Base-by-base conservation (phyloP, 2,888 invertebrate genomes). In the Argyra leucocephala region DNA sequence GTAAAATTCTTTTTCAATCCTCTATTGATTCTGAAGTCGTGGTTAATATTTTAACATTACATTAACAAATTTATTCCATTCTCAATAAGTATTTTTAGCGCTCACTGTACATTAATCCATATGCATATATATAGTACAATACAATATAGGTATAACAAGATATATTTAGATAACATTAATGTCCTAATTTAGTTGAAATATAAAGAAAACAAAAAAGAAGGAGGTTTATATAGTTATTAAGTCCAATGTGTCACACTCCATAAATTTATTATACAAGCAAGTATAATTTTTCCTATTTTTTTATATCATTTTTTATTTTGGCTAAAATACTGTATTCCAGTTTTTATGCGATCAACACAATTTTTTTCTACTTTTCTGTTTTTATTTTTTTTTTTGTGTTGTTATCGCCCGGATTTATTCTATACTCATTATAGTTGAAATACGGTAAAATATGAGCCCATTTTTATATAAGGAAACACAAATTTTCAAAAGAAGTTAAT, bases 201-300 rank as follows among this genome's bases (percentile, higher is more conserved):
- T 31, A 7, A 31, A 10, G 12, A 31, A 3, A 31, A 6, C 3
- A 6, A 31, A 48, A 15, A 48, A 48, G 48, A 18, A 18, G 48
- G 48, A 48, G 48, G 48, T 37, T 3, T 6, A 12, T n/a, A 48
- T 12, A 48, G 1, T 12, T 48, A 48, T 48, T 48, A 48, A 48
- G 48, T 48, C 48, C 15, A 48, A 48, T 48, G 48, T 48, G 48
- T 48, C 48, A 48, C 48, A 48, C 48, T 48, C 48, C 48, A 48
- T 48, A 48, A 48, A 48, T 48, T 48, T 18, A 48, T 48, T 48
- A 48, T 12, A 48, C 5, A 18, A 2, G 48, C 9, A 15, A 18
- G 48, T 15, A 48, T 48, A n/a, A 15, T 7, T 31, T 5, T 31
- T 31, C 10, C 6, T 31, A 31, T 31, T 31, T 31, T 5, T 31